phyloP scores from a whole-genome alignment of 2,888 invertebrate species.

The Rhopalosiphum nymphaeae region DNA sequence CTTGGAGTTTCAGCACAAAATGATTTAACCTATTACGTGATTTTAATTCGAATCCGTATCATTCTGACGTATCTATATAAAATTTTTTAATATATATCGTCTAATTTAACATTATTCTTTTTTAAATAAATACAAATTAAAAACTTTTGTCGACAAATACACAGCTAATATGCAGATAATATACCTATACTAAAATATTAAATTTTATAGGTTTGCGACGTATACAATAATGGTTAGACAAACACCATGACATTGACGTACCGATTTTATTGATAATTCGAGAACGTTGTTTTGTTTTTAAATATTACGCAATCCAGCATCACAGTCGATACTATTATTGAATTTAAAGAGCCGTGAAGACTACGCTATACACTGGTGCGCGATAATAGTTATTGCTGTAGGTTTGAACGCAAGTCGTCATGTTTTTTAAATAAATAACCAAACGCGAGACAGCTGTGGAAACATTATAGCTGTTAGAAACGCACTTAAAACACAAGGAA shows the following conservation, averaged over 20 bases:
- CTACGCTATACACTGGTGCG: neutral
- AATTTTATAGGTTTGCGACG: neutral
- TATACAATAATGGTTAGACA: neutral
- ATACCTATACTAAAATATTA: neutral
- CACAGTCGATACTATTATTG: neutral
- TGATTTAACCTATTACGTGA: no score
- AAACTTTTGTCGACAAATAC: neutral
- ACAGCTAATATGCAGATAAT: neutral
- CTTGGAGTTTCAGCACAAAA: neutral
- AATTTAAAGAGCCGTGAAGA: neutral
- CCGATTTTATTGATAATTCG: neutral
- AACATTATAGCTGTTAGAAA: neutral
- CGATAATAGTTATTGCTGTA: neutral
- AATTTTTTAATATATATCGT: neutral
- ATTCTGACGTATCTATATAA: neutral
- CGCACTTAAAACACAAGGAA: constrained; percentile 2
- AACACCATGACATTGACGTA: neutral
- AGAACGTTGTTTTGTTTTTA: neutral
- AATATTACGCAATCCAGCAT: neutral
- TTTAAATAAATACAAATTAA: neutral
- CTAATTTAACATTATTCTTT: neutral
- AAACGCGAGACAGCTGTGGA: neutral
- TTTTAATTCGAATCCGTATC: neutral
- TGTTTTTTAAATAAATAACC: constrained; percentile 4
- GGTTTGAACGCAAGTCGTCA: neutral